Evolutionary conservation across 2,888 invertebrate species (phyloP).

Genomic region (Cerastis rubricosa): DNA sequence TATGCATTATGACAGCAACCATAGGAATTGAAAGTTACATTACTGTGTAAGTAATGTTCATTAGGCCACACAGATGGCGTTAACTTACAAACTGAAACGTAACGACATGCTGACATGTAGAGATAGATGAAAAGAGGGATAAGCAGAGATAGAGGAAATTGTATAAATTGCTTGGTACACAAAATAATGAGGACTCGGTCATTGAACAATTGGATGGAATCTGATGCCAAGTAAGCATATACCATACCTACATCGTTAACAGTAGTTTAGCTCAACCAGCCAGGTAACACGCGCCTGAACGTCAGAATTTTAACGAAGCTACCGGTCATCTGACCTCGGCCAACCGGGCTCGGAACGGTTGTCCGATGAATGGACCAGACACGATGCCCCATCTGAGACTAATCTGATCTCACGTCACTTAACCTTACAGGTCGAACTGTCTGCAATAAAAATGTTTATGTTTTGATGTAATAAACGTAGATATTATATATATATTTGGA

Average conservation of each 20-base stretch:
- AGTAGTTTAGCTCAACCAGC: background rate
- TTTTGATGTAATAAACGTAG: background rate
- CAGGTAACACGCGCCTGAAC: background rate
- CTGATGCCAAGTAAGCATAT: background rate
- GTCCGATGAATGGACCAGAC: background rate
- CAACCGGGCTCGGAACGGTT: background rate
- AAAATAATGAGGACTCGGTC: background rate
- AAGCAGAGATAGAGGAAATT: background rate
- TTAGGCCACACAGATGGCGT: conserved; percentile 30
- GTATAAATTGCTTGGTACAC: background rate
- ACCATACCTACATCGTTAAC: background rate
- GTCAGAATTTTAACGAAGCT: conserved; percentile 3
- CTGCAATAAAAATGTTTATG: background rate
- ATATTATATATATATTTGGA: too few relatives aligned
- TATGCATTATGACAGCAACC: background rate
- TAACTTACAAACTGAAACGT: background rate
- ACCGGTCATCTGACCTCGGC: background rate
- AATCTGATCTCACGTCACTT: conserved; percentile 18
- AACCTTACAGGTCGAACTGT: background rate
- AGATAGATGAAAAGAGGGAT: background rate
- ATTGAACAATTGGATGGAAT: background rate
- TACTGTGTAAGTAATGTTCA: background rate
- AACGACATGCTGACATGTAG: background rate
- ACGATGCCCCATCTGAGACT: background rate
- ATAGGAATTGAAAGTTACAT: background rate